A percentile compares a stretch with the other conserved stretches of the same genome.
These are phyloP conservation scores for Bos taurus DNA, from an alignment of 2,113 vertebrate genomes.

Conservation along the genomic window ARS-UCD2.0 NC_037339.1:18240501-18241000, in stretches of 20 bases:
- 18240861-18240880: background rate
- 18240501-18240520: background rate
- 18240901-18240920: background rate
- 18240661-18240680: background rate
- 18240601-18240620: background rate
- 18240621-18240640: background rate
- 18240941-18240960: background rate
- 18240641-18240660: background rate
- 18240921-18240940: background rate
- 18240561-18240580: background rate
- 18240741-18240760: background rate
- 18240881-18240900: background rate
- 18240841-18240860: background rate
- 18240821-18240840: rapidly evolving
- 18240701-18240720: background rate
- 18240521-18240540: background rate
- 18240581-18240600: background rate
- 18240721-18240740: background rate
- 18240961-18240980: background rate
- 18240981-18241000: background rate
- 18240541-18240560: background rate
- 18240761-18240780: background rate
- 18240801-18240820: background rate
- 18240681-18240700: background rate
- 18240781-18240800: background rate